These are phyloP conservation scores for Aphelocoma coerulescens DNA, from an alignment of 2,113 vertebrate species.

Conservation along the genomic window DNA sequence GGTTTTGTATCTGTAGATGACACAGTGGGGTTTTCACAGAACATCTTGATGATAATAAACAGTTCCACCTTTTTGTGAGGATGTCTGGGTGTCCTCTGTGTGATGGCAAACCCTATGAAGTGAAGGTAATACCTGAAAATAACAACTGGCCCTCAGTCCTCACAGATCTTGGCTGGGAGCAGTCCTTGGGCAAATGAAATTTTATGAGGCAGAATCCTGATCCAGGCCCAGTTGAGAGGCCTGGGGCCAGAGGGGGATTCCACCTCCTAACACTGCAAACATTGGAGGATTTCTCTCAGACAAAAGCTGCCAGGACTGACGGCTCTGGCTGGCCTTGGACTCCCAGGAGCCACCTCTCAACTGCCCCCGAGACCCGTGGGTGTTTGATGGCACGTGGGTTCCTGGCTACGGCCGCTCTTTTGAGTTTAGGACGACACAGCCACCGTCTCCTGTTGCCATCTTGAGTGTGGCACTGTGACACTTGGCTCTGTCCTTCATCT, in stretches of 20 bases:
- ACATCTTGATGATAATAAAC: not conserved
- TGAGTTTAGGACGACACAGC: not conserved
- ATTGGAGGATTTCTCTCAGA: not conserved
- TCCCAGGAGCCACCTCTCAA: no score
- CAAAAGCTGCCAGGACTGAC: not conserved
- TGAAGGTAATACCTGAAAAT: not conserved
- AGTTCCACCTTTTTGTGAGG: not conserved
- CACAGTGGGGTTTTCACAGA: not conserved
- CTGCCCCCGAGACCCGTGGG: rapidly evolving
- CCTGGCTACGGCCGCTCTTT: rapidly evolving
- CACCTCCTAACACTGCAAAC: rapidly evolving
- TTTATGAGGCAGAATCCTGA: not conserved
- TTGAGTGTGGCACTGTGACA: not conserved
- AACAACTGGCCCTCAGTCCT: no score
- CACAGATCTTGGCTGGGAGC: not conserved
- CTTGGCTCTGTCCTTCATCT: rapidly evolving
- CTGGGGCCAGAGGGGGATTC: not conserved
- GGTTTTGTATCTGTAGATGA: not conserved
- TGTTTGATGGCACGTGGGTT: not conserved
- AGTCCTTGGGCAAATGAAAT: not conserved
- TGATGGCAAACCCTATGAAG: not conserved
- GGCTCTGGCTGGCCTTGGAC: not conserved
- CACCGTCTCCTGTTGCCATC: rapidly evolving
- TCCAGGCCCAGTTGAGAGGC: not conserved
- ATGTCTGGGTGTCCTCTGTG: not conserved